Evolutionary conservation across 2,888 invertebrate species (phyloP), one percentile per base, ranked within the genome.

Genomic region (Perithous albicinctus): DNA sequence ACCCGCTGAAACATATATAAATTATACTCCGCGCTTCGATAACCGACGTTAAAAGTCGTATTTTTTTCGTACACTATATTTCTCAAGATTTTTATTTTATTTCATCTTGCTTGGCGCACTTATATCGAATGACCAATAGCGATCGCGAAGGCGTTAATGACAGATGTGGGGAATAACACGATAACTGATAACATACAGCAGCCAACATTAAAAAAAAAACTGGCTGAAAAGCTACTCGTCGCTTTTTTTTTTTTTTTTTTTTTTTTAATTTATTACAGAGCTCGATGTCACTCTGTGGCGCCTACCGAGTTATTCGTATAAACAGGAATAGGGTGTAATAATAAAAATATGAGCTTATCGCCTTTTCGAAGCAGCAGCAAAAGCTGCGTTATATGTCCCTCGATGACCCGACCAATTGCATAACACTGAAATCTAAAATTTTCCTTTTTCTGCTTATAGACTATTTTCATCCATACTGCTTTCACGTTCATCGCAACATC

Each of bases 311-410:
- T 86, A 86, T 86, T 87, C 84, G 85, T 86, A n/a, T n/a, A 89
- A 89, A 89, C 83, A 84, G 78, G 76, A 86, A 84, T 85, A 87
- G 83, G 73, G 82, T 67, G 82, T 88, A 89, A 90, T 89, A 90
- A 86, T 87, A 87, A 61, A 72, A 43, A 35, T 66, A 59, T 23
- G n/a, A 72, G 80, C 72, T 80, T 80, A 80, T 80, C 80, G 59
- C 67, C 73, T 80, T 76, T 80, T 76, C 48, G 61, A 41, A 64
- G 48, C 48, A 48, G 2, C 10, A 38, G n/a, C 43, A 48, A 48
- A 10, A 86, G 87, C 74, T 73, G 86, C 85, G 86, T 87, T 88
- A 90, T 88, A 90, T 87, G 87, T 85, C 87, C 77, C 80, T 56
- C 78, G 78, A 80, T 86, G 85, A 87, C 87, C 87, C 78, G 26